Evolutionary conservation across 2,113 vertebrate species (phyloP).

Genomic region (Oncorhynchus masou): DNA sequence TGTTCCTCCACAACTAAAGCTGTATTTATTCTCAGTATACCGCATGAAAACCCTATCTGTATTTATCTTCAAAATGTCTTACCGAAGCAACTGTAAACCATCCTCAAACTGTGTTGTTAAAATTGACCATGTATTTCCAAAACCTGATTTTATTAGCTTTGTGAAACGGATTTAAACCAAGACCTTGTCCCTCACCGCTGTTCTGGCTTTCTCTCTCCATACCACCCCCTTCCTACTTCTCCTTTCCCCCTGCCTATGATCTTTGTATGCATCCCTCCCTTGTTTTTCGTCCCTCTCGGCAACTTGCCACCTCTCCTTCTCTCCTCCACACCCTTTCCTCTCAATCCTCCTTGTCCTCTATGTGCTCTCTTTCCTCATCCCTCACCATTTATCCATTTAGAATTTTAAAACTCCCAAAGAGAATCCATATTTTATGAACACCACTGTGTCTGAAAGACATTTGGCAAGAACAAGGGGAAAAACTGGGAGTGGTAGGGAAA

Average conservation of each 20-base stretch:
- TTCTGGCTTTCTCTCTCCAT: not conserved
- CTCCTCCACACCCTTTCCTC: constrained; percentile 38
- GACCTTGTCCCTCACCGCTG: not conserved
- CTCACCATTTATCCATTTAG: constrained; percentile 34
- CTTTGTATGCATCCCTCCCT: not conserved
- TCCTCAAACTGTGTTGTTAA: not conserved
- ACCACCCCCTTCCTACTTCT: constrained; percentile 16
- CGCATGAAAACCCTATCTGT: not conserved
- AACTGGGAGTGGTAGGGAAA: constrained; percentile 59
- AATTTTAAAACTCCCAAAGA: constrained; percentile 34
- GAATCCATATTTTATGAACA: constrained; percentile 45
- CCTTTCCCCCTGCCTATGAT: constrained; percentile 30
- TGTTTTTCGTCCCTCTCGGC: constrained; percentile 39
- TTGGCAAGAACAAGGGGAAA: constrained; percentile 49
- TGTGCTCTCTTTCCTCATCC: constrained; percentile 32
- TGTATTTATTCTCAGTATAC: constrained; percentile 27
- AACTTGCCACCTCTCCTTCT: constrained; percentile 23
- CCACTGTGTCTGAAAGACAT: constrained; percentile 31
- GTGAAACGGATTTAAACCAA: not conserved
- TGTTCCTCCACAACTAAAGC: not conserved
- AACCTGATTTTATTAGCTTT: not conserved
- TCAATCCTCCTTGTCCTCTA: constrained; percentile 33
- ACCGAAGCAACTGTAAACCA: constrained; percentile 1
- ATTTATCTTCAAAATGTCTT: not conserved
- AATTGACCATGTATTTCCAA: not conserved